Percentiles rank a stretch among this genome's conserved stretches.
phyloP scores from a whole-genome alignment of 2,113 vertebrate species.

The Ictalurus furcatus region DNA sequence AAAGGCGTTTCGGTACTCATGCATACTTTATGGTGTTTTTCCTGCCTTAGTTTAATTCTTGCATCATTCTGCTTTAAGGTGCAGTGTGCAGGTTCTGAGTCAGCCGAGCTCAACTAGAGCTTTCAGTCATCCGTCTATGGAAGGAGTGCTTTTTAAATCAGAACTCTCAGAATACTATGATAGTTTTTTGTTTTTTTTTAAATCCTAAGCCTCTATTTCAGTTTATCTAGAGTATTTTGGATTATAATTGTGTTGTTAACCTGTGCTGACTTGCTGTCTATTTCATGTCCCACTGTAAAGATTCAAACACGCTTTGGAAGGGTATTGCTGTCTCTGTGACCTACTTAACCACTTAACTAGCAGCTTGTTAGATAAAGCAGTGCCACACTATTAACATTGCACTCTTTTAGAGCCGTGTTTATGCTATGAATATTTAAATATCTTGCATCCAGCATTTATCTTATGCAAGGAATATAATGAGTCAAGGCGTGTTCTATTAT shows the following conservation, averaged over 20 bases:
- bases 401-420: not conserved
- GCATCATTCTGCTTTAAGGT: slow-evolving; percentile 40
- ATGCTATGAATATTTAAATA: not conserved
- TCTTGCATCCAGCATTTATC: not conserved
- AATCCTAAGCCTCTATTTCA: not conserved
- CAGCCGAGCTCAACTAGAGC: slow-evolving; percentile 9
- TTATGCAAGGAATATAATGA: not conserved
- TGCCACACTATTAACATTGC: not conserved
- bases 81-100: slow-evolving; percentile 30
- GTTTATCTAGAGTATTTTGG: not conserved
- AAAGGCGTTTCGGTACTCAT: slow-evolving; percentile 11
- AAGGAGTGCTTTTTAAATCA: not conserved
- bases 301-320: slow-evolving; percentile 14
- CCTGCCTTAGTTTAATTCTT: slow-evolving; percentile 33
- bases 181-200: too few relatives aligned
- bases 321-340: slow-evolving; percentile 25
- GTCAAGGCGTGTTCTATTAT: not conserved
- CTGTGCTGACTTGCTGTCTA: not conserved
- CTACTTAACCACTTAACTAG: slow-evolving; percentile 30
- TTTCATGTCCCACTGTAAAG: slow-evolving; percentile 25
- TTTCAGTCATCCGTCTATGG: slow-evolving; percentile 1
- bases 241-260: not conserved
- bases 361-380: slow-evolving; percentile 29
- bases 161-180: not conserved
- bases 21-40: slow-evolving; percentile 42